Percentiles rank a stretch among this genome's conserved stretches.
Conservation (phyloP, 2,797 vertebrate species). For the Danio kyathit region DNA sequence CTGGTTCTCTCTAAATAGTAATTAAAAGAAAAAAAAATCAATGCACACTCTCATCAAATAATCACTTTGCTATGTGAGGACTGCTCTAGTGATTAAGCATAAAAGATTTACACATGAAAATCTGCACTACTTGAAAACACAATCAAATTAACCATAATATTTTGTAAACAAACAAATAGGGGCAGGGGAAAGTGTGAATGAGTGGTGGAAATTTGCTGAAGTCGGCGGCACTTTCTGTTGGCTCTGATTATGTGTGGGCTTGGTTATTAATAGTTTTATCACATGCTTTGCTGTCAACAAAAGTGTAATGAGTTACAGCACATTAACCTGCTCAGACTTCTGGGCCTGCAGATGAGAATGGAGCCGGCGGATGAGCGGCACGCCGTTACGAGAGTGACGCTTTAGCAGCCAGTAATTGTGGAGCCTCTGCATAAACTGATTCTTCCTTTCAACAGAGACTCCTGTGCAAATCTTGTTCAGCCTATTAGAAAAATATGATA, state of each 20-base stretch:
- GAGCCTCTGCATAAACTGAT: constrained; percentile 97
- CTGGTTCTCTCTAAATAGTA: constrained; percentile 86
- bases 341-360: constrained; percentile 95
- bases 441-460: constrained; percentile 94
- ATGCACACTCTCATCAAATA: not conserved
- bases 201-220: not conserved
- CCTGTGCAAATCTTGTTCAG: constrained; percentile 97
- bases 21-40: not conserved
- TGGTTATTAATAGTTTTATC: not conserved
- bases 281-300: constrained; percentile 10
- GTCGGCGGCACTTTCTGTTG: not conserved
- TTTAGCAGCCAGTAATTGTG: constrained; percentile 98
- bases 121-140: not conserved
- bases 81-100: too few relatives aligned
- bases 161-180: not conserved
- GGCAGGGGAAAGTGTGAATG: not conserved
- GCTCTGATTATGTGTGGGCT: not conserved
- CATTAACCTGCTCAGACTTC: constrained; percentile 88
- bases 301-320: constrained; percentile 15
- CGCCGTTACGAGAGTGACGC: constrained; percentile 94
- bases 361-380: constrained; percentile 93
- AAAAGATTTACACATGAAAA: not conserved
- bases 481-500: constrained; percentile 74
- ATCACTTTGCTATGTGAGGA: not conserved
- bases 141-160: not conserved